Base-by-base conservation (phyloP, 2,797 vertebrate species). In the Helicolenus hilgendorfi region DNA sequence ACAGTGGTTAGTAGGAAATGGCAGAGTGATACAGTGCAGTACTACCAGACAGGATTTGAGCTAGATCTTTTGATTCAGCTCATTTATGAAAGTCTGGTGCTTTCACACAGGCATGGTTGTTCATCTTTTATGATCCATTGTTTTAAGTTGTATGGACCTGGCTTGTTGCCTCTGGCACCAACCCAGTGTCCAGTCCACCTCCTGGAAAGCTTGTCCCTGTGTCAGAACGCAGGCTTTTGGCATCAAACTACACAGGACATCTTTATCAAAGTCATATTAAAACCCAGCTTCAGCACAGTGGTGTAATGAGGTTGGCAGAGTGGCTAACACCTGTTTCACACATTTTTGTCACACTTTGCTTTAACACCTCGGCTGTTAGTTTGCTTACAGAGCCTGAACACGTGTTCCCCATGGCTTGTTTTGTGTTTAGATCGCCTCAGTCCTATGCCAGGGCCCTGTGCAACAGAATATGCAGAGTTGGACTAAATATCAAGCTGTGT, bases 251-350 rank as follows among this genome's bases (percentile, higher is more conserved):
- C 33, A 71, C 38, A 79, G 38, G 33, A 63, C 18, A 15, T 26
- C 60, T 78, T 76, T 60, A 38, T 77, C 58, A 56, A 29, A 77
- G 58, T 76, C 35, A 0, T 2, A 4, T 79, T 60, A 64, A 72
- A 82, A 65, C 20, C 56, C 36, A n/a, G 69, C 26, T 36, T 63
- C 8, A 36, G 26, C 69, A 56, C 63, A 38, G 49, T 29, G 41
- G 26, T 69, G 22, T 67, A 41, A 38, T 84, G 35, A 65, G 27
- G 27, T 76, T 73, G 62, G 65, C 53, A 22, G 11, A 70, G 74
- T 27, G 56, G 56, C 63, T 49, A 49, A 74, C 84, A 88, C 80
- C 79, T 77, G 53, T 86, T 84, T 88, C 64, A 84, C 74, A 81
- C 81, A 2, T 82, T 71, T 72, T 49, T 59, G 67, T 84, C 70